Evolutionary conservation across 2,888 invertebrate species (phyloP).

Genomic region (Cryptus viduatorius): DNA sequence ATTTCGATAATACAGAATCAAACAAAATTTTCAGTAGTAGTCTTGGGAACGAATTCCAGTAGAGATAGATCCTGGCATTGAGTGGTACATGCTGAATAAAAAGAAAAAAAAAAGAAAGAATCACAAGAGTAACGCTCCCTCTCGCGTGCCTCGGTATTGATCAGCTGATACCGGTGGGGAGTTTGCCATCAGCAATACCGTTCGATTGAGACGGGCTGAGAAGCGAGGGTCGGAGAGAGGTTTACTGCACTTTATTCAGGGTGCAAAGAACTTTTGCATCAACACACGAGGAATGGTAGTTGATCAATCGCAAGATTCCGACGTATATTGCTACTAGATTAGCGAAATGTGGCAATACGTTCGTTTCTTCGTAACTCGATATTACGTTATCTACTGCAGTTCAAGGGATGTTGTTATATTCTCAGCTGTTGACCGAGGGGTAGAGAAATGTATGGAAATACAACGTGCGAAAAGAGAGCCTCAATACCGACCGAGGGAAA

Average conservation of each 20-base stretch:
- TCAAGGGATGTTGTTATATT: not conserved
- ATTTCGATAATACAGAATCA: not conserved
- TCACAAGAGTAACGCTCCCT: conserved; percentile 22
- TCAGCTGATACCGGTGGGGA: conserved; percentile 14
- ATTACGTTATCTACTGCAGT: conserved; percentile 40
- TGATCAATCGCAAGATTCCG: conserved; percentile 27
- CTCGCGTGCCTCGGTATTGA: conserved; percentile 52
- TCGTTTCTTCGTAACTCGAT: conserved; percentile 12
- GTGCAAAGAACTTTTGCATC: conserved; percentile 49
- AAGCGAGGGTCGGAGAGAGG: not conserved
- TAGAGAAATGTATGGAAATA: not conserved
- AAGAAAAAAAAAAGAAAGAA: conserved; percentile 16
- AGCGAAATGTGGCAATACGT: conserved; percentile 8
- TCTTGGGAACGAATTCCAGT: not conserved
- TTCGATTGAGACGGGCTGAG: conserved; percentile 7
- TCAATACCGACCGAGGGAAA: conserved; percentile 49
- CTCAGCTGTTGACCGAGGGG: not conserved
- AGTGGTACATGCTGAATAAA: conserved; percentile 39
- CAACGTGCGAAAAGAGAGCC: not conserved
- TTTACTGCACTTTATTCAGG: conserved; percentile 51
- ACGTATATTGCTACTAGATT: not conserved
- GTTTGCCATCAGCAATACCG: conserved; percentile 43
- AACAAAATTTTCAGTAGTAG: not conserved
- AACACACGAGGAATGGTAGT: not conserved
- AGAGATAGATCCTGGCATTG: conserved; percentile 48